Conservation (phyloP, 2,888 invertebrate species). For the Epinotia ramella region DNA sequence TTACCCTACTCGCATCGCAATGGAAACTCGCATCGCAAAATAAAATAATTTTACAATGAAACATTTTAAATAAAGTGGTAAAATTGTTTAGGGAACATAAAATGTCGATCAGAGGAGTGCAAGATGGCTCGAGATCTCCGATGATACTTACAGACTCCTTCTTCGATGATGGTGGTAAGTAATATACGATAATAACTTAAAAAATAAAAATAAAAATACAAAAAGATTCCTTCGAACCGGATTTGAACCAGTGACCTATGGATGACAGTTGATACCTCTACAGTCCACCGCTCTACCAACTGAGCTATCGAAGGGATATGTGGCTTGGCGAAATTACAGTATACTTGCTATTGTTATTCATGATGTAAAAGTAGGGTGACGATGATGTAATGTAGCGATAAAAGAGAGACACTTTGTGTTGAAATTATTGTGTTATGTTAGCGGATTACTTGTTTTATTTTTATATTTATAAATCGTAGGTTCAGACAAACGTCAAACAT, state of each 20-base stretch:
- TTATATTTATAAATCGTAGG: too few species aligned
- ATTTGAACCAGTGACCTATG: slow-evolving; percentile 88
- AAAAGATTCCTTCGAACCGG: slow-evolving; percentile 84
- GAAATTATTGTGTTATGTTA: neutral
- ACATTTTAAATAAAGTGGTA: slow-evolving; percentile 10
- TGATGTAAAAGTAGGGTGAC: slow-evolving; percentile 55
- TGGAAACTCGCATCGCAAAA: slow-evolving; percentile 40
- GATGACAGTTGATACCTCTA: slow-evolving; percentile 64
- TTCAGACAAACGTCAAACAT: too few species aligned
- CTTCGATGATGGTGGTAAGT: slow-evolving; percentile 79
- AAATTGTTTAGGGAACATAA: slow-evolving; percentile 41
- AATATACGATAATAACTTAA: slow-evolving; percentile 4
- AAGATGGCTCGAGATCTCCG: slow-evolving; percentile 77
- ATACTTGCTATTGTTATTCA: slow-evolving; percentile 1
- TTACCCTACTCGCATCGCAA: slow-evolving; percentile 5
- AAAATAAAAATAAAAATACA: slow-evolving; percentile 45
- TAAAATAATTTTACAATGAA: slow-evolving; percentile 9
- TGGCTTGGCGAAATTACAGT: slow-evolving; percentile 49
- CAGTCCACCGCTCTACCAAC: slow-evolving; percentile 55
- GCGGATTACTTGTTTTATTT: neutral
- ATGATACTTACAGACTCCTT: slow-evolving; percentile 76
- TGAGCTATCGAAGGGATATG: slow-evolving; percentile 50
- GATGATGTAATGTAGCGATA: slow-evolving; percentile 33
- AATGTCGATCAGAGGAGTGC: slow-evolving; percentile 80
- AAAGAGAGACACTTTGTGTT: slow-evolving; percentile 1